phyloP scores from a whole-genome alignment of 2,888 invertebrate genomes.

The Papilio elwesi region DNA sequence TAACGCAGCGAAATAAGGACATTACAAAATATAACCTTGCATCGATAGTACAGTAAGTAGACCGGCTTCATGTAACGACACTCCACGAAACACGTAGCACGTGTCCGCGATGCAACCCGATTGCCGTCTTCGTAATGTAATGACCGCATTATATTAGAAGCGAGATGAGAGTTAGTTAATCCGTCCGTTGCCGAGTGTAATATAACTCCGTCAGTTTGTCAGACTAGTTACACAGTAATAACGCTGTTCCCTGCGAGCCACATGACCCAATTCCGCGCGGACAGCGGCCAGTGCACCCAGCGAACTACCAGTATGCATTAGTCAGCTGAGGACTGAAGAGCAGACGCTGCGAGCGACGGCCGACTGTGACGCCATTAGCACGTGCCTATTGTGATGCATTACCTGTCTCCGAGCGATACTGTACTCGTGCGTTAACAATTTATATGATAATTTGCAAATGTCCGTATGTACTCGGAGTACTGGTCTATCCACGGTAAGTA shows the following conservation, averaged over 20 bases:
- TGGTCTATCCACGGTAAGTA: not conserved
- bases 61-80: too few relatives aligned
- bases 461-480: not conserved
- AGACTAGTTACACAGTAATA: too few relatives aligned
- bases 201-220: too few relatives aligned
- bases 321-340: not conserved
- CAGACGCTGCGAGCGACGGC: not conserved
- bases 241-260: too few relatives aligned
- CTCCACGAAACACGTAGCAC: too few relatives aligned
- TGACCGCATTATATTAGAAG: not conserved
- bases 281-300: too few relatives aligned
- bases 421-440: not conserved
- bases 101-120: too few relatives aligned
- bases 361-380: not conserved
- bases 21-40: too few relatives aligned
- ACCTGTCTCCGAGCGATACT: not conserved
- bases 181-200: not conserved
- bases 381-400: slow-evolving; percentile 10
- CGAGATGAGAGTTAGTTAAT: not conserved
- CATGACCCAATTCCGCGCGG: too few relatives aligned
- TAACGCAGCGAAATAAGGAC: too few relatives aligned
- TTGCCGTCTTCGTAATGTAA: too few relatives aligned
- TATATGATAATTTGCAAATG: slow-evolving; percentile 10
- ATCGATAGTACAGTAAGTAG: too few relatives aligned
- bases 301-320: not conserved